Evolutionary conservation across 2,888 invertebrate genomes (phyloP).

Genomic region (Mythimna impura): DNA sequence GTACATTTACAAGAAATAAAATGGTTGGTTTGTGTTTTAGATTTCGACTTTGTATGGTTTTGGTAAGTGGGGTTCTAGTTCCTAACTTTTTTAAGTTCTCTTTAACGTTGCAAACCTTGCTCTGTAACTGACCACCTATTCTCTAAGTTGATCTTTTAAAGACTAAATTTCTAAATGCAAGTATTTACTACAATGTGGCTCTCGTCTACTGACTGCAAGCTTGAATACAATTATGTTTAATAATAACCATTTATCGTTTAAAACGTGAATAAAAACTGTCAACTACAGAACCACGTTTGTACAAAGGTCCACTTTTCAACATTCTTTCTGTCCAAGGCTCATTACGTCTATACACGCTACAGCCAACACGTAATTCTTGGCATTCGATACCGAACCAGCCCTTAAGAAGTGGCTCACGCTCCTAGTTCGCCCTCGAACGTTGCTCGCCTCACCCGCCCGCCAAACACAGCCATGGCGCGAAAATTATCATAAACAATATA

Average conservation of each 20-base stretch:
- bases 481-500: slow-evolving; percentile 63
- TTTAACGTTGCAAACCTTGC: too few species aligned
- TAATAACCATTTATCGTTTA: background rate
- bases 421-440: slow-evolving; percentile 80
- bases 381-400: slow-evolving; percentile 79
- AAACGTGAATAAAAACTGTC: slow-evolving; percentile 43
- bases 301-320: slow-evolving; percentile 64
- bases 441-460: slow-evolving; percentile 78
- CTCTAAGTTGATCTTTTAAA: too few species aligned
- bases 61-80: too few species aligned
- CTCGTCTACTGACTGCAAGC: background rate
- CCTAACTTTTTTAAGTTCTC: background rate
- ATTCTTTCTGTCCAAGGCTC: slow-evolving; percentile 73
- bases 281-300: slow-evolving; percentile 49
- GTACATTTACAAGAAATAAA: background rate
- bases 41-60: background rate
- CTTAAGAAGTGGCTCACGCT: slow-evolving; percentile 81
- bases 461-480: slow-evolving; percentile 76
- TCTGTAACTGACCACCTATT: too few species aligned
- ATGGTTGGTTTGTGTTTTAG: background rate
- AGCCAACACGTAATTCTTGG: slow-evolving; percentile 77
- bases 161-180: background rate
- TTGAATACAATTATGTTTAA: background rate
- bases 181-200: background rate
- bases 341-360: slow-evolving; percentile 73